A percentile compares a stretch with the other conserved stretches of the same genome.
phyloP scores from a whole-genome alignment of 2,113 vertebrate genomes.

The Numenius arquata region DNA sequence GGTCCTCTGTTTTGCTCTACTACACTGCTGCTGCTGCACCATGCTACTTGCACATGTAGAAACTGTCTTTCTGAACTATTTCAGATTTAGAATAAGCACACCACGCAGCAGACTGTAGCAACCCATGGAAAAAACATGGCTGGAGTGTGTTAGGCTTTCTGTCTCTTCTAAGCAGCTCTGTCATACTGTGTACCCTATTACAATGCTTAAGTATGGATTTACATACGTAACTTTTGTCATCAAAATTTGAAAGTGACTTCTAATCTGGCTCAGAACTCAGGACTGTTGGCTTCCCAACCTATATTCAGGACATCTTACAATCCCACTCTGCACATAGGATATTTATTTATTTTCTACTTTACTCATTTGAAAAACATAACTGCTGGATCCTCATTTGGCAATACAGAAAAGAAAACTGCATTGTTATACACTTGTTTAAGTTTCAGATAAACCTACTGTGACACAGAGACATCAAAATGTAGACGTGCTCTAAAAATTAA shows the following conservation, averaged over 20 bases:
- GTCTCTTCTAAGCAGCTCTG: background rate
- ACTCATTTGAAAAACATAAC: background rate
- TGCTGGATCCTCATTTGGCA: background rate
- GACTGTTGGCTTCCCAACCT: background rate
- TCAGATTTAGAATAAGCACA: background rate
- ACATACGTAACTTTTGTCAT: background rate
- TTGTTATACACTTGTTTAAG: background rate
- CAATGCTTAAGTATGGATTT: background rate
- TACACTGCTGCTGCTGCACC: background rate
- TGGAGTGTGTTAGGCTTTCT: background rate
- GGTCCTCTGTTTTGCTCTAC: background rate
- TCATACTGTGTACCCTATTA: background rate
- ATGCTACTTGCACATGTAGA: background rate
- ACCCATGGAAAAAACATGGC: background rate
- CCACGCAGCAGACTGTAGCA: background rate
- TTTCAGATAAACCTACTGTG: background rate
- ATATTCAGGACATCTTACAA: background rate
- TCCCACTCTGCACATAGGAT: background rate
- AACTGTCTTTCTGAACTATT: background rate
- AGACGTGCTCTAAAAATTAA: background rate
- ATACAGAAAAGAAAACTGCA: background rate
- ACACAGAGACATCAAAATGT: background rate
- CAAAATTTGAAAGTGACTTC: background rate
- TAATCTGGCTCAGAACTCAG: background rate
- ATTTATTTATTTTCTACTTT: background rate